Percentiles rank a stretch among this genome's conserved stretches.
These are phyloP conservation scores for Lota lota DNA, from an alignment of 2,113 vertebrate species.

Conservation along the genomic window DNA sequence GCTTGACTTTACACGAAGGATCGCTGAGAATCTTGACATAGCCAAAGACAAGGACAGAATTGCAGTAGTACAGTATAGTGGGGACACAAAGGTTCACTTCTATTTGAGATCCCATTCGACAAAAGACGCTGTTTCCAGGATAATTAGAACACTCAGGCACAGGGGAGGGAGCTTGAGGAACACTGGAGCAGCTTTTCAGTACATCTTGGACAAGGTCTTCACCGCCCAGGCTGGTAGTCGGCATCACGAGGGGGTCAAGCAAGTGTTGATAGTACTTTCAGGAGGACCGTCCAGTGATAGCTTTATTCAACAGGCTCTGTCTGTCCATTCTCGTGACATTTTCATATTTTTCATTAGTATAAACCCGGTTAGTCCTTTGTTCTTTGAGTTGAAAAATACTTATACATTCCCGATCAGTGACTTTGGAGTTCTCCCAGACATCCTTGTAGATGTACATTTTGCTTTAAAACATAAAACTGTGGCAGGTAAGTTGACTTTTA, in stretches of 20 bases:
- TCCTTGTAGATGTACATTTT: conserved; percentile 21
- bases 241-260: conserved; percentile 16
- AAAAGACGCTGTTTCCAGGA: conserved; percentile 13
- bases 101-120: conserved; percentile 25
- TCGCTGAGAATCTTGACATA: conserved; percentile 34
- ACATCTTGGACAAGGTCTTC: conserved; percentile 30
- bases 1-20: conserved; percentile 26
- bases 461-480: conserved; percentile 7
- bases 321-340: conserved; percentile 13
- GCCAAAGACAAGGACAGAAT: conserved; percentile 24
- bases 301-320: conserved; percentile 2
- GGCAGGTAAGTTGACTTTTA: conserved; percentile 17
- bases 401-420: conserved; percentile 26
- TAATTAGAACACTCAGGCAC: conserved; percentile 25
- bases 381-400: not conserved
- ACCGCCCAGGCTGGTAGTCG: conserved; percentile 22
- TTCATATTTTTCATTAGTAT: conserved; percentile 24
- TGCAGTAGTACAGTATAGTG: conserved; percentile 38
- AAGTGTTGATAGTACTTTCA: conserved; percentile 35
- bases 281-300: conserved; percentile 28
- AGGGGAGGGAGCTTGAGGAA: conserved; percentile 22
- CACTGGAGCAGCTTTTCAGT: conserved; percentile 29
- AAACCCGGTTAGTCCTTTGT: not conserved
- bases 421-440: conserved; percentile 35
- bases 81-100: conserved; percentile 23